Percentiles rank a stretch among this genome's conserved stretches.
phyloP scores from a whole-genome alignment of 2,113 vertebrate species.

The Solenodon paradoxus region DNA sequence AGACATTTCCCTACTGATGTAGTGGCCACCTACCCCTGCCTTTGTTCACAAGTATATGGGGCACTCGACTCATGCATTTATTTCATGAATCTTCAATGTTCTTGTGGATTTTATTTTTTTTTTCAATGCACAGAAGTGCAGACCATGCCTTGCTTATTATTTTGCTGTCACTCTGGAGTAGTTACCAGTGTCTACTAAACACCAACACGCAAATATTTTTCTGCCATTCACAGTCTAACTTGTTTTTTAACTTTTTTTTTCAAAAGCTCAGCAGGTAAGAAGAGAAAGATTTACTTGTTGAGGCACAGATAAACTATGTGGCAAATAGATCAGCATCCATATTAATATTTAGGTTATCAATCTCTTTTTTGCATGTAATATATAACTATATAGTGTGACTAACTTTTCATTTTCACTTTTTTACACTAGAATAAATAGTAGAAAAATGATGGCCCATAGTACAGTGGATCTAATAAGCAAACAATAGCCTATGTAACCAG shows the following conservation, averaged over 20 bases:
- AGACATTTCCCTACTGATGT: neutral
- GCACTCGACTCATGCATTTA: neutral
- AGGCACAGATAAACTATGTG: neutral
- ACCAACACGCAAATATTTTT: neutral
- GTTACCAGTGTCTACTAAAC: neutral
- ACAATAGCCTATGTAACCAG: neutral
- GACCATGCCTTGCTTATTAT: neutral
- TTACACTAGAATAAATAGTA: neutral
- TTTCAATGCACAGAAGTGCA: neutral
- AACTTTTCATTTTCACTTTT: constrained; percentile 3
- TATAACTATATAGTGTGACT: neutral
- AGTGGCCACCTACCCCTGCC: neutral
- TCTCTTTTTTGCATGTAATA: neutral
- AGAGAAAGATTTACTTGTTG: neutral
- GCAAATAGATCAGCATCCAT: neutral
- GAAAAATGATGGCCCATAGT: neutral
- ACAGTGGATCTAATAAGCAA: neutral
- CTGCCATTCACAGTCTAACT: neutral
- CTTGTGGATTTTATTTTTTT: neutral
- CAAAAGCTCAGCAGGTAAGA: constrained; percentile 12
- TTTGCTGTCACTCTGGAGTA: neutral
- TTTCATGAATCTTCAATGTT: neutral
- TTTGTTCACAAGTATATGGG: neutral
- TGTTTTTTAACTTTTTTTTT: constrained; percentile 44
- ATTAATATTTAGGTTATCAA: constrained; percentile 39